These are phyloP conservation scores for Megalops atlanticus DNA, from an alignment of 2,113 vertebrate species.

Conservation along the genomic window DNA sequence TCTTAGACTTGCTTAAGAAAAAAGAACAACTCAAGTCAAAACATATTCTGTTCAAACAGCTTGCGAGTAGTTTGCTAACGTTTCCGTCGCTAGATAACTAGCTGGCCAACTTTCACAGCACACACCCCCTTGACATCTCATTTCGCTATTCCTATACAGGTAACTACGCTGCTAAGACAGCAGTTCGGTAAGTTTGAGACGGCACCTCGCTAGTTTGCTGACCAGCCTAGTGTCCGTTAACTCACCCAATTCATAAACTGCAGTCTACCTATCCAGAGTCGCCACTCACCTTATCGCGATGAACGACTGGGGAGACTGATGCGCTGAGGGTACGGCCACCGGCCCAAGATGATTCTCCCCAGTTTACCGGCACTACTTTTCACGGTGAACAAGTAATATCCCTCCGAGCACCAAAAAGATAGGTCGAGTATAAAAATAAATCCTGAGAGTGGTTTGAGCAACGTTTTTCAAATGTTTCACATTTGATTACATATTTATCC, in stretches of 20 bases:
- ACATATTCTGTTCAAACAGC: too few relatives aligned
- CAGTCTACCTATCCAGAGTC: neutral
- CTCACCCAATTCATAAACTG: neutral
- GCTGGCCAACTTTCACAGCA: too few relatives aligned
- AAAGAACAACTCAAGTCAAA: too few relatives aligned
- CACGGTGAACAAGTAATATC: constrained; percentile 26
- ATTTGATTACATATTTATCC: neutral
- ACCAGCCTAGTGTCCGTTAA: too few relatives aligned
- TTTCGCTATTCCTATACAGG: too few relatives aligned
- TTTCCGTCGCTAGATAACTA: too few relatives aligned
- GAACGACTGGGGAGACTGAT: constrained; percentile 59
- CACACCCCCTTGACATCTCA: too few relatives aligned
- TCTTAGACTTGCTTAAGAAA: too few relatives aligned
- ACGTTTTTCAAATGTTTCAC: neutral
- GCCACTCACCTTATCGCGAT: constrained; percentile 57
- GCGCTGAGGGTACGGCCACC: constrained; percentile 5
- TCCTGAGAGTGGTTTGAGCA: neutral
- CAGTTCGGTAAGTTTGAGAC: too few relatives aligned
- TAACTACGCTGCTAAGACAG: neutral
- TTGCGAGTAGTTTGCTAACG: too few relatives aligned
- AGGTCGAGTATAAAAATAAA: neutral
- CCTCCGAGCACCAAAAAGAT: constrained; percentile 29
- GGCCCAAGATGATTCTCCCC: constrained; percentile 43
- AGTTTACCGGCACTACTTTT: constrained; percentile 68
- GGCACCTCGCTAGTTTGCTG: too few relatives aligned